A percentile compares a stretch with the other conserved stretches of the same genome.
phyloP scores from a whole-genome alignment of 1,140 invertebrate species.

The Pseudomyrmex pallidus region DNA sequence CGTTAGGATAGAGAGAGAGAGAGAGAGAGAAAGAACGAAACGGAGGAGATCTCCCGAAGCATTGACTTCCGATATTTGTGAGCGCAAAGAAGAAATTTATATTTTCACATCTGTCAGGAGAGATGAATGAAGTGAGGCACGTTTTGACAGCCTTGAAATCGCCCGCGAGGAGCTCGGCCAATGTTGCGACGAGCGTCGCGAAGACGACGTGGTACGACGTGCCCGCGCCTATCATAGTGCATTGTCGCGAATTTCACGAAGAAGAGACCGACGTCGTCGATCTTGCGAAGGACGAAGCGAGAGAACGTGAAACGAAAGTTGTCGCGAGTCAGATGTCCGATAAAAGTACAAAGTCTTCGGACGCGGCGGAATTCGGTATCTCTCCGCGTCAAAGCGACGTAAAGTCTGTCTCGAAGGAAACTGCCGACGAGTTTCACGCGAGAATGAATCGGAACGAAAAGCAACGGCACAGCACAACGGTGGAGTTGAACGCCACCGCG shows the following conservation, averaged over 20 bases:
- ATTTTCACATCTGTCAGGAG: not conserved
- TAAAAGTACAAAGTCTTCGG: not conserved
- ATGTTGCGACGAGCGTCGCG: constrained; percentile 38
- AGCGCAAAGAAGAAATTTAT: not conserved
- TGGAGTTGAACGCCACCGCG: constrained; percentile 79
- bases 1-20: not conserved
- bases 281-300: not conserved
- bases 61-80: constrained; percentile 27
- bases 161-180: constrained; percentile 66
- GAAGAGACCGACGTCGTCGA: not conserved
- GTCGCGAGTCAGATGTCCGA: not conserved
- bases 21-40: not conserved
- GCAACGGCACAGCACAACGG: constrained; percentile 75
- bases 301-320: not conserved
- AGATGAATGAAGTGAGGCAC: constrained; percentile 79
- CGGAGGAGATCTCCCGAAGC: not conserved
- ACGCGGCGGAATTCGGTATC: not conserved
- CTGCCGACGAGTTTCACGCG: not conserved
- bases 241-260: constrained; percentile 70
- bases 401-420: constrained; percentile 54
- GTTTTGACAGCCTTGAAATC: constrained; percentile 74
- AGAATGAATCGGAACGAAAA: constrained; percentile 48
- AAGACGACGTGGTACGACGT: constrained; percentile 79
- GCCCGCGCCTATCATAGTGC: constrained; percentile 78
- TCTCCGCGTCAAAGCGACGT: constrained; percentile 67